Conservation (phyloP, 1,140 invertebrate species). For the Drosophila sproati region DNA sequence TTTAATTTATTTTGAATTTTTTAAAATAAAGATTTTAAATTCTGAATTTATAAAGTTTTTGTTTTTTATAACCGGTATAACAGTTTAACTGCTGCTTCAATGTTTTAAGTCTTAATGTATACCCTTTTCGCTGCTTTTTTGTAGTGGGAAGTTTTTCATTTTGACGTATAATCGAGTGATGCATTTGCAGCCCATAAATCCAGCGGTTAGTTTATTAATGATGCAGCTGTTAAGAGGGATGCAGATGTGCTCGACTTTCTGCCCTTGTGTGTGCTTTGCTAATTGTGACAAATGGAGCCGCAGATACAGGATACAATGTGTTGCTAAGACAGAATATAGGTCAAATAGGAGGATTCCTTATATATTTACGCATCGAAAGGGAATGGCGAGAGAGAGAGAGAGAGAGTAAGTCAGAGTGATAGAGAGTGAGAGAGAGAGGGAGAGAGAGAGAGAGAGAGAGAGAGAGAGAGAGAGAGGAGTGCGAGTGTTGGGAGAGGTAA, state of each 20-base stretch:
- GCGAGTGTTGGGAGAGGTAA: background rate
- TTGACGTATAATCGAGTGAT: background rate
- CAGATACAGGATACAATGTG: slow-evolving; percentile 14
- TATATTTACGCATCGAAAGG: background rate
- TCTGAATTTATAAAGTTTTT: too few relatives aligned
- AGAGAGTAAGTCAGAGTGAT: background rate
- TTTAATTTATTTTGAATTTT: too few relatives aligned
- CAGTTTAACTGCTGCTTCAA: background rate
- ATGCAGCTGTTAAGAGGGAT: slow-evolving; percentile 10
- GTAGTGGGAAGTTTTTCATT: slow-evolving; percentile 20
- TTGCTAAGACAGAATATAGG: slow-evolving; percentile 46
- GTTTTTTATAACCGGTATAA: too few relatives aligned
- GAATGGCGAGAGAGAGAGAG: too few relatives aligned
- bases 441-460: background rate
- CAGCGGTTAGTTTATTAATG: slow-evolving; percentile 12
- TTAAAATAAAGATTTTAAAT: too few relatives aligned
- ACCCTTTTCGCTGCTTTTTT: background rate
- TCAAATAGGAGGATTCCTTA: slow-evolving; percentile 27
- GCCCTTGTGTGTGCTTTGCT: background rate
- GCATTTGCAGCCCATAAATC: background rate
- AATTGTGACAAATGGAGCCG: slow-evolving; percentile 33
- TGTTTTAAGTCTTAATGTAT: background rate
- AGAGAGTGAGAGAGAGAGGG: background rate
- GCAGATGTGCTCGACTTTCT: background rate
- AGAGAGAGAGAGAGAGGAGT: too few relatives aligned